phyloP scores from a whole-genome alignment of 2,888 invertebrate genomes.

The Clitarchus hookeri region DNA sequence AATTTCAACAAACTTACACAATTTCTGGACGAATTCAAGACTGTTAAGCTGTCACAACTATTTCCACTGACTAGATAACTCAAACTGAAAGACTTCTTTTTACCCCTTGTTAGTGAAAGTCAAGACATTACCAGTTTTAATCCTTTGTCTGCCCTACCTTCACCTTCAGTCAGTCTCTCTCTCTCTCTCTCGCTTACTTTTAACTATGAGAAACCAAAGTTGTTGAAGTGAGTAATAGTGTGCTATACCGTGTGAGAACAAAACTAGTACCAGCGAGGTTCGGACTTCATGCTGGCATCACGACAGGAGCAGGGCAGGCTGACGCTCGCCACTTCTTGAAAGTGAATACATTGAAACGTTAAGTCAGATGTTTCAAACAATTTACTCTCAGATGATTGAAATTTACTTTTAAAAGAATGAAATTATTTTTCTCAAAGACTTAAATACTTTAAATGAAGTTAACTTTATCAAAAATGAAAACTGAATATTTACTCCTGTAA shows the following conservation, averaged over 20 bases:
- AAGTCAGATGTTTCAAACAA: slow-evolving; percentile 38
- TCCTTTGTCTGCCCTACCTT: slow-evolving; percentile 8
- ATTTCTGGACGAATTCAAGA: neutral
- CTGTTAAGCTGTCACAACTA: neutral
- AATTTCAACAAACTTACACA: neutral
- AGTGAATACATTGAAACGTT: slow-evolving; percentile 44
- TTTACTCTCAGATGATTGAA: slow-evolving; percentile 8
- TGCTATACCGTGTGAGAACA: slow-evolving; percentile 42
- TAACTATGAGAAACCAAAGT: slow-evolving; percentile 36
- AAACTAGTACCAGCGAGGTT: slow-evolving; percentile 41
- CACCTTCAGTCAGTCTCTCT: neutral
- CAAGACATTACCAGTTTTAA: neutral
- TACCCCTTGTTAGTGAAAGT: neutral
- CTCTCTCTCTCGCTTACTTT: slow-evolving; percentile 28
- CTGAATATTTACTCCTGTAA: neutral
- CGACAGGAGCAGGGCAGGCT: slow-evolving; percentile 39
- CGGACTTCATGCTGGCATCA: slow-evolving; percentile 37
- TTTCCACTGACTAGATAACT: neutral
- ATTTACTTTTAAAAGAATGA: neutral
- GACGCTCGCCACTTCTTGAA: slow-evolving; percentile 45
- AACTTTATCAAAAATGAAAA: neutral
- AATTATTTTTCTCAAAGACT: neutral
- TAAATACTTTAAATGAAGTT: neutral
- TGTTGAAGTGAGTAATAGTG: slow-evolving; percentile 28
- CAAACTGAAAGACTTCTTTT: neutral